Evolutionary conservation across 2,888 invertebrate genomes (phyloP), one percentile per base, ranked within the genome.

Genomic region (Galerucella nymphaeae): DNA sequence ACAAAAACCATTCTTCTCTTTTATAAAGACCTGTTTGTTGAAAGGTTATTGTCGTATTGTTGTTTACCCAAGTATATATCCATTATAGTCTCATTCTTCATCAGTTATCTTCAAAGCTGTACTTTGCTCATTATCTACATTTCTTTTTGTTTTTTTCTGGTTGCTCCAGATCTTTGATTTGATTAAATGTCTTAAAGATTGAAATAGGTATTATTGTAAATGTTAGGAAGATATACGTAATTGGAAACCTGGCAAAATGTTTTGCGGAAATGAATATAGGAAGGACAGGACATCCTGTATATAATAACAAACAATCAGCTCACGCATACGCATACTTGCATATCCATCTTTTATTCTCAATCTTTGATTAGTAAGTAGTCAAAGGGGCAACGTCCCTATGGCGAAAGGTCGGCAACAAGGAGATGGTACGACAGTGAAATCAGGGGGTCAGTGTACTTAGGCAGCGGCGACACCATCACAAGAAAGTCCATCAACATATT

Each of bases 401-500:
- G 81, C 81, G 82, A 83, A 83, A 83, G 83, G 82, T 83, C 82
- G 82, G 42, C 73, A 69, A 66, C 68, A 70, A 64, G 71, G 72
- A 74, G 76, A 77, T 77, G 76, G 73, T 80, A 77, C 77, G 80
- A 77, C 80, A 82, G 83, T 82, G 82, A 82, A 83, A 83, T 83
- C 82, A 77, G 78, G 77, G 79, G 83, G 82, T 82, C 83, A 82
- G 72, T 78, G 81, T 77, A 79, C 82, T 74, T 71, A 72, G 75
- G 61, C 73, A 38, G 38, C 69, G 62, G 53, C 70, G 63, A 75
- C 70, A 74, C 74, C 61, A 42, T 62, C 77, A 75, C 79, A 81
- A 80, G 81, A 82, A 82, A 82, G 81, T 81, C 80, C 80, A 78
- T 77, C 77, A 77, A 76, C 71, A 74, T 63, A 30, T 53, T 62